A percentile compares a stretch with the other conserved stretches of the same genome.
These are phyloP conservation scores for Diarsia rubi DNA, from an alignment of 2,888 invertebrate species.

Conservation along the genomic window DNA sequence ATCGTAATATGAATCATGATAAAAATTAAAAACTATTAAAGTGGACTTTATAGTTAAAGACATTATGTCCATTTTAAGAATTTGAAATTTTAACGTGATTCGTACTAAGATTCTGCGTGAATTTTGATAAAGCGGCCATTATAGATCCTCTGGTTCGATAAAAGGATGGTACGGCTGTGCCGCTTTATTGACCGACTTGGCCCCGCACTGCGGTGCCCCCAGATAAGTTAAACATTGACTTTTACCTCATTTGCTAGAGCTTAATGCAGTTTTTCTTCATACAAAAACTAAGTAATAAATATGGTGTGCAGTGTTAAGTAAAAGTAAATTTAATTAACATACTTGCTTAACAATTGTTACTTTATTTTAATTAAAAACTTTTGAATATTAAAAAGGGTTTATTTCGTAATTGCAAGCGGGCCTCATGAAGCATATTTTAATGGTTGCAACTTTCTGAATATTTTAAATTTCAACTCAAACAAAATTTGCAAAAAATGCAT, in stretches of 20 bases:
- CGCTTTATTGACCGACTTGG: too few relatives aligned
- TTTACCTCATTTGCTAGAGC: neutral
- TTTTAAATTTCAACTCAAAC: neutral
- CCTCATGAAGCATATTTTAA: neutral
- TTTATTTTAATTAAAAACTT: conserved; percentile 15
- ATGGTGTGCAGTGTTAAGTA: neutral
- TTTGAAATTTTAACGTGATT: too few relatives aligned
- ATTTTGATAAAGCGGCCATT: too few relatives aligned
- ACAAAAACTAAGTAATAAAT: neutral
- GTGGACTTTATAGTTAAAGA: too few relatives aligned
- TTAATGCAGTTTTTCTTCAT: neutral
- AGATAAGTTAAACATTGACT: conserved; percentile 2
- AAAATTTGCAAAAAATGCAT: neutral
- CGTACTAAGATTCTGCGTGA: too few relatives aligned
- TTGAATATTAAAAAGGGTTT: neutral
- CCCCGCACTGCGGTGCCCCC: too few relatives aligned
- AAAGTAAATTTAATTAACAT: neutral
- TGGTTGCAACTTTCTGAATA: conserved; percentile 6
- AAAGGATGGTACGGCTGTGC: too few relatives aligned
- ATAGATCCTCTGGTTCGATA: too few relatives aligned
- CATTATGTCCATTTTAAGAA: too few relatives aligned
- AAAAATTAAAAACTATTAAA: too few relatives aligned
- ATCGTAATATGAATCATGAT: too few relatives aligned
- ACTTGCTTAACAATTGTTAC: neutral
- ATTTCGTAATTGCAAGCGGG: neutral